Percentiles rank a stretch among this genome's conserved stretches.
Conservation (phyloP, 1,140 invertebrate genomes). For the Papilio machaon region DNA sequence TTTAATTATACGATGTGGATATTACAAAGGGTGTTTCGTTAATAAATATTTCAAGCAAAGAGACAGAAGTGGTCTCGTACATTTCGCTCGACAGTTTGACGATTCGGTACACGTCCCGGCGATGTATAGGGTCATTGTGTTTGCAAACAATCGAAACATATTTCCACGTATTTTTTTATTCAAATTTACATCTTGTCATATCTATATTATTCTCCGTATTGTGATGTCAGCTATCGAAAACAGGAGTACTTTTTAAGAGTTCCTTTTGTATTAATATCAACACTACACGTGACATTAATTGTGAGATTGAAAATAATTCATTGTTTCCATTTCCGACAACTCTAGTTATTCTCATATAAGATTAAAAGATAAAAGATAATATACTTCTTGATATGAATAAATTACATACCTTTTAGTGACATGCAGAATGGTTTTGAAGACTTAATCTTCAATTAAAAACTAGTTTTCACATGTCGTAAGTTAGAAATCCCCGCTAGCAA, state of each 20-base stretch:
- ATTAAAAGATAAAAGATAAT: too few relatives aligned
- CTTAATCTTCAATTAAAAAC: slow-evolving; percentile 16
- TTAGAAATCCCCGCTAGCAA: slow-evolving; percentile 3
- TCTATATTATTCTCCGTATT: slow-evolving; percentile 18
- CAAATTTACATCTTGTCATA: slow-evolving; percentile 35
- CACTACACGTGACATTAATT: neutral
- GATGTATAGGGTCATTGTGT: slow-evolving; percentile 59
- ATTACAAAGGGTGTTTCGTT: too few relatives aligned
- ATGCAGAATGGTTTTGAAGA: neutral
- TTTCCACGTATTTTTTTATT: slow-evolving; percentile 61
- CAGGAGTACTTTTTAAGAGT: neutral
- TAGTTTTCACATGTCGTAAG: neutral
- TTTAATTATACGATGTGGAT: too few relatives aligned
- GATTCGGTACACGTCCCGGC: slow-evolving; percentile 53
- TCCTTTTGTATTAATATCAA: neutral
- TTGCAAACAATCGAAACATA: slow-evolving; percentile 64
- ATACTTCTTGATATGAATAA: too few relatives aligned
- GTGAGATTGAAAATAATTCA: too few relatives aligned
- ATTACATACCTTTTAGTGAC: neutral
- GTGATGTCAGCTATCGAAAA: slow-evolving; percentile 10
- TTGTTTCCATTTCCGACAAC: too few relatives aligned
- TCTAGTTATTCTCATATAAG: too few relatives aligned
- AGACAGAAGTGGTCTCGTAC: slow-evolving; percentile 27
- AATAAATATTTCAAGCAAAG: slow-evolving; percentile 33
- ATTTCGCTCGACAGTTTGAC: slow-evolving; percentile 38